phyloP scores from a whole-genome alignment of 2,888 invertebrate species.

The Gibbula magus region DNA sequence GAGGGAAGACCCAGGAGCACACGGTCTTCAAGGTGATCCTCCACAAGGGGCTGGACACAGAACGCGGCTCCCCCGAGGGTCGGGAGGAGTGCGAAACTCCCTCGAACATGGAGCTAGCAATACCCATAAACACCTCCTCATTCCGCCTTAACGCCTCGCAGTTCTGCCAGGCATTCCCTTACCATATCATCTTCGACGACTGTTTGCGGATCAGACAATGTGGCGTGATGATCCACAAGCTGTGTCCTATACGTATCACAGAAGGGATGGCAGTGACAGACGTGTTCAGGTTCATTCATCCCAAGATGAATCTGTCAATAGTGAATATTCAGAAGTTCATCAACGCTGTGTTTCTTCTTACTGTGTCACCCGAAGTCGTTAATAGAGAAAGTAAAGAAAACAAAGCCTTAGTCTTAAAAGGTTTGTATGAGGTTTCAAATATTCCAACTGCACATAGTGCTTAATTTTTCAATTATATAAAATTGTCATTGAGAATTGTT shows the following conservation, averaged over 20 bases:
- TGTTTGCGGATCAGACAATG: conserved; percentile 61
- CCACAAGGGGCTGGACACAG: background rate
- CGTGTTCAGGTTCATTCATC: conserved; percentile 61
- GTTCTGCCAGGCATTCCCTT: conserved; percentile 69
- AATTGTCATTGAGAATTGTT: too few relatives aligned
- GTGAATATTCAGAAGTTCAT: conserved; percentile 65
- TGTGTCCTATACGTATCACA: conserved; percentile 38
- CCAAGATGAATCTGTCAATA: conserved; percentile 62
- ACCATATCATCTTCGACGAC: conserved; percentile 70
- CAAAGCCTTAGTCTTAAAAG: conserved; percentile 27
- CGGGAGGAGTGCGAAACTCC: background rate
- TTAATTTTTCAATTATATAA: too few relatives aligned
- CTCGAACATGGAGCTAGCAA: background rate
- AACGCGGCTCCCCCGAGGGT: background rate
- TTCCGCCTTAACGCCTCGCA: conserved; percentile 55
- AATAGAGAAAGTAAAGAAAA: background rate
- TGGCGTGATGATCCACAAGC: conserved; percentile 58
- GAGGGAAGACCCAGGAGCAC: conserved; percentile 58
- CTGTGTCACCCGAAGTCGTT: conserved; percentile 32
- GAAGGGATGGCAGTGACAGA: conserved; percentile 46
- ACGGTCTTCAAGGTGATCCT: conserved; percentile 49
- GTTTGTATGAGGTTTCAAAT: too few relatives aligned
- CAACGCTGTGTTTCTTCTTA: conserved; percentile 66
- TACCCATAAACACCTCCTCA: conserved; percentile 6
- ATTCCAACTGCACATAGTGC: too few relatives aligned